Evolutionary conservation across 2,113 vertebrate species (phyloP).

Genomic region (Sitta europaea): DNA sequence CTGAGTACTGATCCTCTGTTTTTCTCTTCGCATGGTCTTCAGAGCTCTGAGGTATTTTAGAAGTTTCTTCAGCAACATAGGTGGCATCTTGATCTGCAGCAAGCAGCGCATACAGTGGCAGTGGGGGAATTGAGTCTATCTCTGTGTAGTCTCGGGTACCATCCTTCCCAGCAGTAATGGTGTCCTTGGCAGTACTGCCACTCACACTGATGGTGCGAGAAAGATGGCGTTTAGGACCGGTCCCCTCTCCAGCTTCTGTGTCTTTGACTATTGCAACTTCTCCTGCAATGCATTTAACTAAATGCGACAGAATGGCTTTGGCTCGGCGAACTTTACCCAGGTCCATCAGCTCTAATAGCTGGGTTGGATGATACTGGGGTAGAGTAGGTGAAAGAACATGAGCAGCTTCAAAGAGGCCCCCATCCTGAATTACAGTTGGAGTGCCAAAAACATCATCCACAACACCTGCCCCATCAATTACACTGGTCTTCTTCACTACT

Average conservation of each 20-base stretch:
- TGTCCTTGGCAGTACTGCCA: conserved; percentile 96
- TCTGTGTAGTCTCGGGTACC: conserved; percentile 95
- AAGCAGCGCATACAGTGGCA: conserved; percentile 89
- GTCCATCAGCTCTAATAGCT: conserved; percentile 95
- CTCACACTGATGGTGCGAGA: conserved; percentile 97
- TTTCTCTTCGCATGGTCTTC: conserved; percentile 76
- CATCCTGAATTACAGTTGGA: conserved; percentile 92
- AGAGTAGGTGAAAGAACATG: conserved; percentile 94
- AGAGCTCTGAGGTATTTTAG: conserved; percentile 74
- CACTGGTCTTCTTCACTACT: conserved; percentile 79
- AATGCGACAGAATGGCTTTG: conserved; percentile 95
- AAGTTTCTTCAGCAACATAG: conserved; percentile 82
- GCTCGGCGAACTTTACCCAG: conserved; percentile 92
- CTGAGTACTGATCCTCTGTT: conserved; percentile 87
- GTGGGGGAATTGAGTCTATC: conserved; percentile 94
- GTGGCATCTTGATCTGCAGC: conserved; percentile 90
- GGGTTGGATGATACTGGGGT: conserved; percentile 96
- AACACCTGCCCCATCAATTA: conserved; percentile 81
- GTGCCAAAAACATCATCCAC: conserved; percentile 88
- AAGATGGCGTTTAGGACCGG: conserved; percentile 86
- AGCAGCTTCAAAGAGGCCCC: conserved; percentile 95
- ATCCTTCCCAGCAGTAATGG: conserved; percentile 92
- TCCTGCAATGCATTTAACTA: conserved; percentile 97
- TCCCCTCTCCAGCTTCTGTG: conserved; percentile 86
- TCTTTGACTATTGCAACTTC: conserved; percentile 96